phyloP scores from a whole-genome alignment of 1,140 invertebrate genomes.

The Eciton burchellii region DNA sequence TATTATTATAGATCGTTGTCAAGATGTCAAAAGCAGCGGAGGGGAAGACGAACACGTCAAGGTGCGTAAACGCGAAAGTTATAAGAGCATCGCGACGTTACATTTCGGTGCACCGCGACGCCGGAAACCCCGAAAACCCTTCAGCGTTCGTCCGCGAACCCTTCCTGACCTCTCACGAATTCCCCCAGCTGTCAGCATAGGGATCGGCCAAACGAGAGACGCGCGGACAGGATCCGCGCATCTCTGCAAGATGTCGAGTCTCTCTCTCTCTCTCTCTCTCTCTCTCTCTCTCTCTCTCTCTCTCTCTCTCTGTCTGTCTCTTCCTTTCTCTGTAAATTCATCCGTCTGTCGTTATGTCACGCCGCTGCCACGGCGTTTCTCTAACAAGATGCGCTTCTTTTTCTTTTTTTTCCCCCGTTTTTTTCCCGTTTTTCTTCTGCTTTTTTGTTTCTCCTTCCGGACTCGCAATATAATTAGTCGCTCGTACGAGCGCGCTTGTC shows the following conservation, averaged over 20 bases:
- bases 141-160: background rate
- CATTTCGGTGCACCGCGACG: background rate
- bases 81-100: background rate
- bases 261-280: constrained; percentile 8
- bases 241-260: constrained; percentile 14
- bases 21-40: too few species aligned
- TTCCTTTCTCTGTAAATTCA: constrained; percentile 26
- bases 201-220: background rate
- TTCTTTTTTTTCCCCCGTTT: too few species aligned
- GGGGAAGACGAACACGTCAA: background rate
- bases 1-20: too few species aligned
- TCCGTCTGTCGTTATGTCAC: constrained; percentile 49
- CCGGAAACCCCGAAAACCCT: background rate
- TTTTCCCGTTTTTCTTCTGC: too few species aligned
- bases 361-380: constrained; percentile 27
- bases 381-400: constrained; percentile 60
- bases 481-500: constrained; percentile 45
- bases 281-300: constrained; percentile 5
- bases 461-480: constrained; percentile 52
- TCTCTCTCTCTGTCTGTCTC: constrained; percentile 12
- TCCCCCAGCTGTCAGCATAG: background rate
- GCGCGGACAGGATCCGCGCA: background rate
- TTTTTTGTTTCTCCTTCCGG: too few species aligned
- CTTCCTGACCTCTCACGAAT: constrained; percentile 5
- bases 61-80: background rate